A percentile compares a stretch with the other conserved stretches of the same genome.
These are phyloP conservation scores for Epistrophe eligans DNA, from an alignment of 2,888 invertebrate species.

Conservation along the genomic window DNA sequence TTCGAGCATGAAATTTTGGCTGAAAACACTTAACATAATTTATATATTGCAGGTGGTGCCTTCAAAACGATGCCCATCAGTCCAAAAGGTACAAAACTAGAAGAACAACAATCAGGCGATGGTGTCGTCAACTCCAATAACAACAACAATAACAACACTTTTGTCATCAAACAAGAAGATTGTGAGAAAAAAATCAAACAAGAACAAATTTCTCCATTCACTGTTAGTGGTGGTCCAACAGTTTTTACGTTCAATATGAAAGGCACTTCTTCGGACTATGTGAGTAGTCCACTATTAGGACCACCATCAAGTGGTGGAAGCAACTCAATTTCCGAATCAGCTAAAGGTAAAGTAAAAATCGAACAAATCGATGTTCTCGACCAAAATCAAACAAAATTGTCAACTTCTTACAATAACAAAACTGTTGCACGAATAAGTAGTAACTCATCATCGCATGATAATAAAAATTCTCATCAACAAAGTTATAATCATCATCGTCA, in stretches of 20 bases:
- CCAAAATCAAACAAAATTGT: constrained; percentile 55
- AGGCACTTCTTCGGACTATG: constrained; percentile 38
- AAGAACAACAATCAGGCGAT: constrained; percentile 77
- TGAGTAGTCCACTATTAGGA: constrained; percentile 52
- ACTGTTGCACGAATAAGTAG: constrained; percentile 67
- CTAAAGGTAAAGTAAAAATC: constrained; percentile 67
- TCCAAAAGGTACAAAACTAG: constrained; percentile 84
- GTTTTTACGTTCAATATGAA: constrained; percentile 83
- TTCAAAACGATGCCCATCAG: constrained; percentile 92
- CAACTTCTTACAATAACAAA: constrained; percentile 65
- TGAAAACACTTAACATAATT: too few species aligned
- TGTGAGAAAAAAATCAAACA: constrained; percentile 82
- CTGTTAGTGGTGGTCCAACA: constrained; percentile 78
- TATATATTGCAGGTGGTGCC: constrained; percentile 88
- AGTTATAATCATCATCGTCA: constrained; percentile 75
- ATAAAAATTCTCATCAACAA: constrained; percentile 79
- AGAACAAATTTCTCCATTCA: constrained; percentile 83
- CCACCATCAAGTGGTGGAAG: constrained; percentile 27
- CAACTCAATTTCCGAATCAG: constrained; percentile 53
- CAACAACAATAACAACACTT: constrained; percentile 48
- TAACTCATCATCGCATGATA: constrained; percentile 69
- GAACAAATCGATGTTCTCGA: constrained; percentile 51
- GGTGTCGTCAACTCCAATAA: constrained; percentile 48
- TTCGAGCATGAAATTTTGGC: too few species aligned
- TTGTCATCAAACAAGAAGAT: constrained; percentile 69